Evolutionary conservation across 2,888 invertebrate genomes (phyloP).

Genomic region (Scrobipalpa atriplicella): DNA sequence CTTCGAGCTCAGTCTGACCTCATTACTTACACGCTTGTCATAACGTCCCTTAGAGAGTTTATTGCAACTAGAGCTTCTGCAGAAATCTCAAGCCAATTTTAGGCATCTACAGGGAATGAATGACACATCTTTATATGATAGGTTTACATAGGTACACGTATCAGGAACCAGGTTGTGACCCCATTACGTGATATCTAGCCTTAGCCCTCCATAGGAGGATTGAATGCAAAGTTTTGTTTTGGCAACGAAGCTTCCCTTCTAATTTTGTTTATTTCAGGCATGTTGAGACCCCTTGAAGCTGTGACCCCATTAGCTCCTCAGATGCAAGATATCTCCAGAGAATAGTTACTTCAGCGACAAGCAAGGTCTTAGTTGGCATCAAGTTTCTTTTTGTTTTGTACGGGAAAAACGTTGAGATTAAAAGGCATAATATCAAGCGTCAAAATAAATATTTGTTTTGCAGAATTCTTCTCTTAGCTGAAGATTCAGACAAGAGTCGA

Average conservation of each 20-base stretch:
- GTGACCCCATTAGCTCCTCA: conserved; percentile 9
- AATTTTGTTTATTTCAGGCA: not conserved
- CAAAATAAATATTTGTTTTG: not conserved
- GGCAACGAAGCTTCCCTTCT: not conserved
- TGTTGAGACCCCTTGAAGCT: not conserved
- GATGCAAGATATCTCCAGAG: not conserved
- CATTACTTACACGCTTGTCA: not conserved
- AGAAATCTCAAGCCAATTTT: not conserved
- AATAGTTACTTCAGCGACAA: not conserved
- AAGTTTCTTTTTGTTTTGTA: not conserved
- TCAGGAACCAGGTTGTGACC: no score
- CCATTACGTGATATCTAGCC: not conserved
- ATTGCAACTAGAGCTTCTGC: not conserved
- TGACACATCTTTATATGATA: not conserved
- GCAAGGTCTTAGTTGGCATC: not conserved
- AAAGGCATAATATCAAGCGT: no score
- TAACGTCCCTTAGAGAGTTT: not conserved
- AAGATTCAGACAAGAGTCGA: not conserved
- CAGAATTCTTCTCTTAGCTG: not conserved
- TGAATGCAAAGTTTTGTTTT: not conserved
- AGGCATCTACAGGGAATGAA: not conserved
- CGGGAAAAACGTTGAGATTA: conserved; percentile 1
- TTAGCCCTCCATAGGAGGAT: not conserved
- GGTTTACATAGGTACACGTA: no score
- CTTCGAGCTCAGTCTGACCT: not conserved